Evolutionary conservation across 2,888 invertebrate genomes (phyloP).

Genomic region (Folsomia candida): DNA sequence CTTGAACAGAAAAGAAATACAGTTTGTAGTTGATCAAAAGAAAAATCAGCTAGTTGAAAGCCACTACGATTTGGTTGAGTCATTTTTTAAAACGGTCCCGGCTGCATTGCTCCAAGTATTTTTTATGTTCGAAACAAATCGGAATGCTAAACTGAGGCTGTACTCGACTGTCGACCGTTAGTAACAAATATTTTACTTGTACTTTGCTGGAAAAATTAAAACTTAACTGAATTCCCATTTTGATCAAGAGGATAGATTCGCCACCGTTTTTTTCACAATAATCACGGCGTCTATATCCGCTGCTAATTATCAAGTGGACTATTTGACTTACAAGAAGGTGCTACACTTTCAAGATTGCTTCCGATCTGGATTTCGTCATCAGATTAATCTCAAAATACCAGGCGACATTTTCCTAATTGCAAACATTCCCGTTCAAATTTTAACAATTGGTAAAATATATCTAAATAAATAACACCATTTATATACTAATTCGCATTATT

Average conservation of each 20-base stretch:
- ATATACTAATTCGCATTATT: not conserved
- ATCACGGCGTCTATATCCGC: conserved; percentile 7
- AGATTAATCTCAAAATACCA: conserved; percentile 19
- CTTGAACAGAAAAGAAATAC: conserved; percentile 16
- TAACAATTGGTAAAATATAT: conserved; percentile 16
- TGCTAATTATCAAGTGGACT: conserved; percentile 21
- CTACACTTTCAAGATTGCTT: conserved; percentile 27
- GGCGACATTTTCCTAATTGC: conserved; percentile 5
- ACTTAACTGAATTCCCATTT: not conserved
- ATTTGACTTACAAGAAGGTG: conserved; percentile 16
- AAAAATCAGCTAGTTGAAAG: conserved; percentile 24
- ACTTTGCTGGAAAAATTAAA: not conserved
- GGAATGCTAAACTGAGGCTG: conserved; percentile 7
- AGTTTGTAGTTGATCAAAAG: conserved; percentile 11
- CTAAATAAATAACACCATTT: not conserved
- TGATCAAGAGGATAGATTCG: conserved; percentile 16
- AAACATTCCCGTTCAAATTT: not conserved
- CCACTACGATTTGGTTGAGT: conserved; percentile 23
- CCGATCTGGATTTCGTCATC: conserved; percentile 1
- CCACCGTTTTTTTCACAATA: conserved; percentile 21
- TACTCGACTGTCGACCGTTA: conserved; percentile 22
- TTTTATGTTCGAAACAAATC: conserved; percentile 22
- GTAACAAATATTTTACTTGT: not conserved
- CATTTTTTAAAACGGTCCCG: conserved; percentile 23
- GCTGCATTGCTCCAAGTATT: conserved; percentile 24